phyloP scores from a whole-genome alignment of 2,113 vertebrate species.

The Pteronura brasiliensis region DNA sequence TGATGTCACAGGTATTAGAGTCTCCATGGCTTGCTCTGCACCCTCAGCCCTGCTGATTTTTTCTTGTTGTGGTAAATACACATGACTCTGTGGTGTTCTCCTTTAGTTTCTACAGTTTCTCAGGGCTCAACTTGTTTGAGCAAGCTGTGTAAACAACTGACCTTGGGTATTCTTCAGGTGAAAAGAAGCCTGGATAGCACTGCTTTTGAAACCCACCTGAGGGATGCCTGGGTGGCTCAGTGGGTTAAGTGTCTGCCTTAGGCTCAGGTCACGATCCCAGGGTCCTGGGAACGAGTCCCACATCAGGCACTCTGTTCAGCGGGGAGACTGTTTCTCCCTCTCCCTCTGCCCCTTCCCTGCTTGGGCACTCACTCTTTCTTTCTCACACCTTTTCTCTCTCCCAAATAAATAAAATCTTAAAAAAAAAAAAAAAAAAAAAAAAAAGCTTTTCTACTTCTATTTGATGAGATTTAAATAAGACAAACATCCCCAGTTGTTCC shows the following conservation, averaged over 20 bases:
- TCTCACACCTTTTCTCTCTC: too few relatives aligned
- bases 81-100: neutral
- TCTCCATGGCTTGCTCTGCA: neutral
- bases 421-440: neutral
- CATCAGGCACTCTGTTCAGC: neutral
- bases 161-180: neutral
- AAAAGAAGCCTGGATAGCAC: neutral
- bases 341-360: neutral
- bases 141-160: neutral
- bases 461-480: constrained; percentile 40
- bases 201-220: constrained; percentile 25
- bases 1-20: neutral
- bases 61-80: neutral
- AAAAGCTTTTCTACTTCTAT: neutral
- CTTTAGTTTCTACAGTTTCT: neutral
- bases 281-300: neutral
- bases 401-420: neutral
- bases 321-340: neutral
- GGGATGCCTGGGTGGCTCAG: neutral
- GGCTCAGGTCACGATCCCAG: neutral
- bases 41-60: neutral
- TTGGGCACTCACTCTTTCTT: too few relatives aligned
- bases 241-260: neutral
- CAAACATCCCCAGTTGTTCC: constrained; percentile 25
- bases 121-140: neutral